These are phyloP conservation scores for Anguilla japonica DNA, from an alignment of 2,113 vertebrate genomes.

Conservation along the genomic window DNA sequence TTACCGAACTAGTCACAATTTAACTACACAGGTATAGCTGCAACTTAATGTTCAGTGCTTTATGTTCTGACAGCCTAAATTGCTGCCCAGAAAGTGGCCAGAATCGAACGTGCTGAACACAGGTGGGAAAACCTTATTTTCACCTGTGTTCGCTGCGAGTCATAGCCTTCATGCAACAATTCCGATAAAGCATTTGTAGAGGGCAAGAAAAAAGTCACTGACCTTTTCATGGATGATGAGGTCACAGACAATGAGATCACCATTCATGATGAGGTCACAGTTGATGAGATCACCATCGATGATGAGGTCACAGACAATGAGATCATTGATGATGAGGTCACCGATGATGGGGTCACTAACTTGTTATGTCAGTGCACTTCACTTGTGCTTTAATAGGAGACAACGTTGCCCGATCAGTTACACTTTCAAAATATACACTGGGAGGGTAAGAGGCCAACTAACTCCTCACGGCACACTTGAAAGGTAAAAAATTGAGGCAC, in stretches of 20 bases:
- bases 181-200: constrained; percentile 38
- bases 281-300: constrained; percentile 80
- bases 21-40: too few relatives aligned
- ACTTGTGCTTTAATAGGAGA: constrained; percentile 79
- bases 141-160: constrained; percentile 35
- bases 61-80: not conserved
- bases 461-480: not conserved
- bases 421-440: not conserved
- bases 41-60: not conserved
- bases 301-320: constrained; percentile 44
- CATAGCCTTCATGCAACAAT: not conserved
- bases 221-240: constrained; percentile 11
- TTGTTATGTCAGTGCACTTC: constrained; percentile 81
- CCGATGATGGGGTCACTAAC: constrained; percentile 83
- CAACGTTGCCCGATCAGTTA: not conserved
- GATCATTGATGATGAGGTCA: constrained; percentile 44
- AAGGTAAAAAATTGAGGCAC: not conserved
- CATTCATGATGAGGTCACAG: constrained; percentile 56
- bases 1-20: too few relatives aligned
- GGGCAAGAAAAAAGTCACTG: constrained; percentile 21
- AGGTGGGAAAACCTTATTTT: not conserved
- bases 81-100: not conserved
- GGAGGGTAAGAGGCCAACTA: not conserved
- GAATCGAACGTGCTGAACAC: not conserved
- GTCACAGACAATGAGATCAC: constrained; percentile 38